These are phyloP conservation scores for Benthosema pterotum DNA, from an alignment of 2,797 vertebrate genomes.

Conservation along the genomic window DNA sequence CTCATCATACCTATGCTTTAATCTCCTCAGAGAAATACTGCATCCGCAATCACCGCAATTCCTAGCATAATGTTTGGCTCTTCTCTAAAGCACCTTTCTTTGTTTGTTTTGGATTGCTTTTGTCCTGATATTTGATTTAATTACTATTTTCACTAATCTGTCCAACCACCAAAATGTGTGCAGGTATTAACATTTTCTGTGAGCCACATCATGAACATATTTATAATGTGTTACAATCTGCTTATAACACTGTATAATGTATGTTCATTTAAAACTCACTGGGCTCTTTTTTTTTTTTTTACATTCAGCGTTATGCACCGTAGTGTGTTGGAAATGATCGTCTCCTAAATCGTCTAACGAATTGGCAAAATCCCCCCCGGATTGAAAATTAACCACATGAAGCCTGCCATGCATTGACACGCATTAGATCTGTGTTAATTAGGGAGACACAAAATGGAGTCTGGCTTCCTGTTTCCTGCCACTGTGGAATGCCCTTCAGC, in stretches of 20 bases:
- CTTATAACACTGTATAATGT: too few relatives aligned
- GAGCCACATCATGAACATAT: neutral
- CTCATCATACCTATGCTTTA: conserved; percentile 81
- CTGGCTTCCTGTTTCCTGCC: conserved; percentile 47
- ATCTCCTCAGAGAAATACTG: conserved; percentile 73
- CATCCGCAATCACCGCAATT: conserved; percentile 62
- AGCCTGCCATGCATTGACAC: conserved; percentile 28
- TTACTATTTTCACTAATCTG: conserved; percentile 61
- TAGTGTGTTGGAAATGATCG: conserved; percentile 15
- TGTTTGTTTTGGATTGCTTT: conserved; percentile 36
- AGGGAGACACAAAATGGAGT: conserved; percentile 56
- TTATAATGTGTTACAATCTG: neutral
- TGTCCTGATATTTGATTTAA: conserved; percentile 52
- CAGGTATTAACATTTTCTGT: conserved; percentile 1
- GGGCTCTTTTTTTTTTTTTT: too few relatives aligned
- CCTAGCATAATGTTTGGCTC: conserved; percentile 65
- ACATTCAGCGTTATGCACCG: too few relatives aligned
- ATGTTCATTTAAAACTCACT: too few relatives aligned
- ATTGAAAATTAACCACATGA: conserved; percentile 22
- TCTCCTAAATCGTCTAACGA: conserved; percentile 15
- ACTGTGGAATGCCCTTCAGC: conserved; percentile 70
- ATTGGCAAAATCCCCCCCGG: neutral
- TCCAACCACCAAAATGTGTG: conserved; percentile 59
- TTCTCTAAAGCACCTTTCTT: conserved; percentile 56
- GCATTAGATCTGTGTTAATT: conserved; percentile 49